phyloP scores from a whole-genome alignment of 30 jellyfish, hydroid and myxozoan species.

The Chrysaora quinquecirrha region DNA sequence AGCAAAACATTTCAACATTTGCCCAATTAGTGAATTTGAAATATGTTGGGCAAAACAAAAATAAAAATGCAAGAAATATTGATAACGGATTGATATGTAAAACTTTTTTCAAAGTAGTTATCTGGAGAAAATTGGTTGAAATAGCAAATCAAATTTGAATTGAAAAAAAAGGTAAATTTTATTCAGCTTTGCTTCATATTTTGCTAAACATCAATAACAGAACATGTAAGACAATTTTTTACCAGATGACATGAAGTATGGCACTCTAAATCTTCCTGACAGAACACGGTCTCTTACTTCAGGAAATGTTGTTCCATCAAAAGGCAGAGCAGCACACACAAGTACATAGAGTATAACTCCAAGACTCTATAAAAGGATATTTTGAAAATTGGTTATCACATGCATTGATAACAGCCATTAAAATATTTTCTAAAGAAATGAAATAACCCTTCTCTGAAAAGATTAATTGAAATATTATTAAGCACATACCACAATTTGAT shows the following conservation, averaged over 20 bases:
- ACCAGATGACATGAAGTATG: conserved; percentile 97
- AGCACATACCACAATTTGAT: too few relatives aligned
- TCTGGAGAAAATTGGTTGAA: too few relatives aligned
- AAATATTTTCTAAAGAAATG: not conserved
- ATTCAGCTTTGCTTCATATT: not conserved
- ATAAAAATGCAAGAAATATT: not conserved
- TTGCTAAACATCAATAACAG: too few relatives aligned
- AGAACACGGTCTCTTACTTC: conserved; percentile 92
- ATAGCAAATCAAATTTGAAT: too few relatives aligned
- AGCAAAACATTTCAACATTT: too few relatives aligned
- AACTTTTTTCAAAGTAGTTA: not conserved
- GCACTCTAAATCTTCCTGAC: conserved; percentile 90
- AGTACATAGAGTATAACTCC: conserved; percentile 96
- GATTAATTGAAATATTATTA: not conserved
- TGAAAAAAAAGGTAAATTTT: too few relatives aligned
- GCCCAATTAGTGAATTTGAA: too few relatives aligned
- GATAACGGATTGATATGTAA: not conserved
- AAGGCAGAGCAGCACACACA: conserved; percentile 98
- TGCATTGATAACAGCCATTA: not conserved
- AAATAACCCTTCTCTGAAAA: not conserved
- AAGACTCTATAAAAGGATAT: conserved; percentile 69
- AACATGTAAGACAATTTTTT: not conserved
- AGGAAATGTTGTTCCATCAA: conserved; percentile 90
- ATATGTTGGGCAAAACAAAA: not conserved
- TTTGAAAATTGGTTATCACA: not conserved